phyloP scores from a whole-genome alignment of 2,888 invertebrate genomes.

The Lasioglossum villosulum region DNA sequence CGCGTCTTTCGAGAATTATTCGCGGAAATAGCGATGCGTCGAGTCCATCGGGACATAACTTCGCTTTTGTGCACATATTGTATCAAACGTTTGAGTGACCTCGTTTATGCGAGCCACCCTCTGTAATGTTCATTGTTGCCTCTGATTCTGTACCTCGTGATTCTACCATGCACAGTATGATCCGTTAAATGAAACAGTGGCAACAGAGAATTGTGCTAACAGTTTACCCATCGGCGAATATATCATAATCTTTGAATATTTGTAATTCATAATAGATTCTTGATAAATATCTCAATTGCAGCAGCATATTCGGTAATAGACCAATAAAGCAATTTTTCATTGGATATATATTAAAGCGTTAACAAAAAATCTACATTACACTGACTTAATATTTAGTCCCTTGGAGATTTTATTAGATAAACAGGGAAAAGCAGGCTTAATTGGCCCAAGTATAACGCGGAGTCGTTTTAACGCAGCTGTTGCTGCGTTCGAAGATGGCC shows the following conservation, averaged over 20 bases:
- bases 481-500: conserved; percentile 1
- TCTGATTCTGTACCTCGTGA: not conserved
- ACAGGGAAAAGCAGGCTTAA: not conserved
- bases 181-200: not conserved
- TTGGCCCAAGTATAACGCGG: not conserved
- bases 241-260: not conserved
- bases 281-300: not conserved
- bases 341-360: not conserved
- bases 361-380: not conserved
- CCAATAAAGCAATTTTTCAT: not conserved
- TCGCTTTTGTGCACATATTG: not conserved
- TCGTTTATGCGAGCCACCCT: not conserved
- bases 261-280: not conserved
- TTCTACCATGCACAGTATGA: not conserved
- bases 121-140: not conserved
- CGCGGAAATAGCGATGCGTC: not conserved
- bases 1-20: not conserved
- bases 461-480: not conserved
- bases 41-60: not conserved
- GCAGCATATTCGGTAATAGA: not conserved
- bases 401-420: not conserved
- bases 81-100: not conserved
- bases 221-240: not conserved
- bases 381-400: not conserved
- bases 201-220: not conserved